Evolutionary conservation across 2,797 vertebrate species (phyloP).

Genomic region (Decapterus maruadsi): DNA sequence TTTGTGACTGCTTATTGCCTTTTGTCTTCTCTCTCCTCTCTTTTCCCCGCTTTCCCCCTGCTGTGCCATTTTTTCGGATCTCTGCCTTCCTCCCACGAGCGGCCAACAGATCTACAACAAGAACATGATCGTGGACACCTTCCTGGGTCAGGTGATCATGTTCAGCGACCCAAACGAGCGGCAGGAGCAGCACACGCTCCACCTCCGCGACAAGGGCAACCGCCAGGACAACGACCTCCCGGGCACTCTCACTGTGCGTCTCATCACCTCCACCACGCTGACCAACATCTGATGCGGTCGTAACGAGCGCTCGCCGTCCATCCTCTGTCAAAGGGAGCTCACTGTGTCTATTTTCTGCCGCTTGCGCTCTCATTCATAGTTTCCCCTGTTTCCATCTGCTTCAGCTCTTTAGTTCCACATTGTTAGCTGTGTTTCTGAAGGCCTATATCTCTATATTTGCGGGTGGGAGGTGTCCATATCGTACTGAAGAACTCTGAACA

Average conservation of each 20-base stretch:
- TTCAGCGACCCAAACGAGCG: constrained; percentile 90
- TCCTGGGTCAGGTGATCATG: constrained; percentile 94
- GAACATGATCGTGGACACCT: constrained; percentile 94
- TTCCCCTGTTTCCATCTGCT: neutral
- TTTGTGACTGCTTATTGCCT: constrained; percentile 32
- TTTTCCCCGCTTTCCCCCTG: neutral
- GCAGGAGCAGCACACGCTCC: constrained; percentile 92
- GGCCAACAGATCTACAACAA: constrained; percentile 94
- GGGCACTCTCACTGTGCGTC: constrained; percentile 89
- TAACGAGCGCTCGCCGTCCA: neutral
- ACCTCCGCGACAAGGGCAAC: constrained; percentile 92
- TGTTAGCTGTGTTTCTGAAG: constrained; percentile 11
- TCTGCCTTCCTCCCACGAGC: constrained; percentile 29
- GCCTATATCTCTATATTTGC: constrained; percentile 1
- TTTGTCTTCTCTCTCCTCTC: constrained; percentile 28
- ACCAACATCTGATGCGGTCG: constrained; percentile 87
- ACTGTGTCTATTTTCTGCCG: constrained; percentile 32
- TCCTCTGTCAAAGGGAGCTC: constrained; percentile 25
- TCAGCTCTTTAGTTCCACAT: constrained; percentile 5
- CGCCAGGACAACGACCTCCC: constrained; percentile 90
- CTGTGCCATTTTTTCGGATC: neutral
- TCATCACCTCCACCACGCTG: constrained; percentile 91
- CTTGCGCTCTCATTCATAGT: constrained; percentile 29
- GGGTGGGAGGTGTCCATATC: neutral
- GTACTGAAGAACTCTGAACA: constrained; percentile 27